Percentiles rank a stretch among this genome's conserved stretches.
Conservation (phyloP, 2,797 vertebrate genomes). For the Mus spretus region DNA sequence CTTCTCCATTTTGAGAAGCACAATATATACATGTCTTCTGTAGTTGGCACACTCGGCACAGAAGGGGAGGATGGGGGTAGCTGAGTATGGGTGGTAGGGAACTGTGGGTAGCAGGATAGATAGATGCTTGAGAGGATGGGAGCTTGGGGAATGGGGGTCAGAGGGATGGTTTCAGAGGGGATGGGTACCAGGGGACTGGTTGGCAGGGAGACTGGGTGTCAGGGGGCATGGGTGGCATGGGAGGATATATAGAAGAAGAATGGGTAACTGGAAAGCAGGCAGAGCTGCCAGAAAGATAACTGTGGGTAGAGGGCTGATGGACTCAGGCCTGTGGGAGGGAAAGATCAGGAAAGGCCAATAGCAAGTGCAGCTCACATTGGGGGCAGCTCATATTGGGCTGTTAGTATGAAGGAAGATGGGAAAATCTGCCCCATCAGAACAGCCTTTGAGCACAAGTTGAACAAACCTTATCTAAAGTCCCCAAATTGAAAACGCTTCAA, state of each 20-base stretch:
- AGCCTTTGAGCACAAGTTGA: accelerated
- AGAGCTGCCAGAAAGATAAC: accelerated
- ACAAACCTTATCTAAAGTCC: not conserved
- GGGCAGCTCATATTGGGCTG: accelerated
- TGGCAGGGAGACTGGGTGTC: too few relatives aligned
- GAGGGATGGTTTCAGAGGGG: too few relatives aligned
- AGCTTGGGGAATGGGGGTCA: too few relatives aligned
- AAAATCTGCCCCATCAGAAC: accelerated
- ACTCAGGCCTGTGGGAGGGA: not conserved
- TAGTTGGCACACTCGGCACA: not conserved
- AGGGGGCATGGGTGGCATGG: not conserved
- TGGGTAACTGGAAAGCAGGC: not conserved
- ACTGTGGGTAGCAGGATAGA: not conserved
- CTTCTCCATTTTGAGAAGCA: not conserved
- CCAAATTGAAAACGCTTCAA: not conserved
- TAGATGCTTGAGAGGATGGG: too few relatives aligned
- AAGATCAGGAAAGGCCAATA: too few relatives aligned
- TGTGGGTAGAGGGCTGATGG: accelerated
- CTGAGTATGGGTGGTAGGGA: not conserved
- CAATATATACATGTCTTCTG: not conserved
- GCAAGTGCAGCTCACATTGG: too few relatives aligned
- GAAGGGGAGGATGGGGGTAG: not conserved
- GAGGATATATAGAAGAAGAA: not conserved
- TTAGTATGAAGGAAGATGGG: accelerated
- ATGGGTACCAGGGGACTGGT: too few relatives aligned